Evolutionary conservation across 2,888 invertebrate species (phyloP), one percentile per base, ranked within the genome.

Genomic region (Calliscelio sp.): DNA sequence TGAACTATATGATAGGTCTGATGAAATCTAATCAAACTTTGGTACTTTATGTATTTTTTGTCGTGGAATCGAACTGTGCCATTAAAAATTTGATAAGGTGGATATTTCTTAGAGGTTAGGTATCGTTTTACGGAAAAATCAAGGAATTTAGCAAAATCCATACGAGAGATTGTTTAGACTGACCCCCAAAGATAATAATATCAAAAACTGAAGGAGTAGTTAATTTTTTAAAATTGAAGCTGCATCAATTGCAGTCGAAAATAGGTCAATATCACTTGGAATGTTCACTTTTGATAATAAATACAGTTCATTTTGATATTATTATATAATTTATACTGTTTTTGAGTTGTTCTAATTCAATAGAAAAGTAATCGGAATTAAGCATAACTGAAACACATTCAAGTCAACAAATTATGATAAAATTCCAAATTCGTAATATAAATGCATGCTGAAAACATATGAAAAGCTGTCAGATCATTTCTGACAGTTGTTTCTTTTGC

Each of bases 391-490:
- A 51, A 51, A 51, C 51, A 22, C 22, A 51, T 51, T 22, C 3
- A 22, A 51, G 51, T 51, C 18, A 51, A 51, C 18, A 20, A 49
- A 20, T 49, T 49, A 20, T 20, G 51, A 55, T 46, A 51, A 18
- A 35, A 20, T 59, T 59, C 57, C 57, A 35, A 59, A 59, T 59
- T 59, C 57, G 35, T 35, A 35, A 59, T 35, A 59, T 59, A 59
- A 59, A 18, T 20, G 57, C 57, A 59, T 59, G 57, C 35, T 35
- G 20, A 59, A 59, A 20, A 59, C 18, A 59, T 35, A 59, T 35
- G 35, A 59, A 59, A 35, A 59, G 35, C 57, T 35, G 57, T 59
- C 35, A 35, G 18, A 35, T 35, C 20, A 59, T 59, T 35, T 35
- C 18, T 35, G 35, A 59, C 57, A 59, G 25, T 57, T 57, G 20